phyloP scores from a whole-genome alignment of 2,888 invertebrate genomes.

The Drosophila kambysellisi region DNA sequence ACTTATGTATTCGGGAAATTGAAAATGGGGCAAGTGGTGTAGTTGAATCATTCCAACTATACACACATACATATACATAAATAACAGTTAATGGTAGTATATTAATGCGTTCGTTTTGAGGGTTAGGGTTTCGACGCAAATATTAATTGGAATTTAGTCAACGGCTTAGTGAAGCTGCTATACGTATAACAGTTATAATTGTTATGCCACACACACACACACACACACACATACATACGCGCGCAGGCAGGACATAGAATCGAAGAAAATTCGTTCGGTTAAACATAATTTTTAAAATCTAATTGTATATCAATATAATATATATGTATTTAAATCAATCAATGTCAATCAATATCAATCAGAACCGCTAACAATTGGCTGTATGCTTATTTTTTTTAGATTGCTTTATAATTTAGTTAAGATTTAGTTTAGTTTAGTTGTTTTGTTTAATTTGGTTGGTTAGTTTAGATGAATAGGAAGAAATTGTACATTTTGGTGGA shows the following conservation, averaged over 20 bases:
- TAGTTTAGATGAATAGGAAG: conserved; percentile 32
- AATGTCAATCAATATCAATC: conserved; percentile 29
- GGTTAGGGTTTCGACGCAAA: background rate
- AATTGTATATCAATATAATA: conserved; percentile 21
- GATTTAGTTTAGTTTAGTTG: conserved; percentile 38
- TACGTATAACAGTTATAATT: conserved; percentile 42
- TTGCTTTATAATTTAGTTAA: conserved; percentile 8
- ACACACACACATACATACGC: conserved; percentile 9
- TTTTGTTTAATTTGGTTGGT: conserved; percentile 30
- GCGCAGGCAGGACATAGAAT: conserved; percentile 27
- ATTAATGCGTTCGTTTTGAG: background rate
- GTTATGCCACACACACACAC: conserved; percentile 18
- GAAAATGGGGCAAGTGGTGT: background rate
- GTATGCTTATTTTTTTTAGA: conserved; percentile 10
- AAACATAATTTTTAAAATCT: conserved; percentile 33
- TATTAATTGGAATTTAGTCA: conserved; percentile 32
- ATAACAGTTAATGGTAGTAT: conserved; percentile 4
- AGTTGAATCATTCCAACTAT: conserved; percentile 27
- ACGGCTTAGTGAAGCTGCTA: conserved; percentile 36
- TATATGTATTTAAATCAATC: conserved; percentile 19
- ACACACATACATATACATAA: conserved; percentile 24
- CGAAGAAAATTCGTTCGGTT: conserved; percentile 8
- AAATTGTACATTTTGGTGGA: conserved; percentile 41
- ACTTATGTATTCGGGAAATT: conserved; percentile 14
- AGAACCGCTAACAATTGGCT: conserved; percentile 47